phyloP scores from a whole-genome alignment of 2,113 vertebrate genomes.

The Orientallactaga bullata region DNA sequence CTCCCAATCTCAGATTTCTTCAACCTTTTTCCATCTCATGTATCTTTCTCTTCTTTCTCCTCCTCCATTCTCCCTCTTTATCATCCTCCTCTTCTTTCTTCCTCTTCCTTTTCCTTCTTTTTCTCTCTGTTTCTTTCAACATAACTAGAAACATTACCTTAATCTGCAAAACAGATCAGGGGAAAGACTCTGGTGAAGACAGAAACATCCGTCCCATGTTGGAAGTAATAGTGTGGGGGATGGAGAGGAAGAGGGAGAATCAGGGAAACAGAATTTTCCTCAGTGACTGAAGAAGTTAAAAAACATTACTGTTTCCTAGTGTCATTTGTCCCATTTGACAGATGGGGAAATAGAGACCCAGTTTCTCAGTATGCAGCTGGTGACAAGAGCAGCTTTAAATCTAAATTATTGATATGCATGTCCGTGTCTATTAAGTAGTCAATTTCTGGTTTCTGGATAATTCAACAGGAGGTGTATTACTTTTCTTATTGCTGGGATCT shows the following conservation, averaged over 20 bases:
- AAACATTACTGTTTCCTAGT: neutral
- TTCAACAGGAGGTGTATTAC: neutral
- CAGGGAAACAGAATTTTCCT: neutral
- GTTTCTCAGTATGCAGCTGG: neutral
- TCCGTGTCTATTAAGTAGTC: neutral
- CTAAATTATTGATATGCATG: neutral
- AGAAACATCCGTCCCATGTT: neutral
- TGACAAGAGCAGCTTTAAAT: neutral
- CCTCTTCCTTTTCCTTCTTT: accelerated
- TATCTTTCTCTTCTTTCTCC: neutral
- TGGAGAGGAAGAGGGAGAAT: neutral
- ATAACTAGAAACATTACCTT: neutral
- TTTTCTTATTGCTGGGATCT: neutral
- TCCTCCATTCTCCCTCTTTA: accelerated
- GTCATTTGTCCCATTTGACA: neutral
- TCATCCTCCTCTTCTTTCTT: neutral
- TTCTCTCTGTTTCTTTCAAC: neutral
- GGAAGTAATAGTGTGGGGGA: accelerated
- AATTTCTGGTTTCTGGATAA: neutral
- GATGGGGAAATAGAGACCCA: neutral
- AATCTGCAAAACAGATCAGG: neutral
- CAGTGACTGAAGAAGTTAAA: neutral
- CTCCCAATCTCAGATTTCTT: too few relatives aligned
- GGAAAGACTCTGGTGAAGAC: neutral
- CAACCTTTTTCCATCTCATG: neutral